These are phyloP conservation scores for Cydia splendana DNA, from an alignment of 1,140 invertebrate species.

Conservation along the genomic window DNA sequence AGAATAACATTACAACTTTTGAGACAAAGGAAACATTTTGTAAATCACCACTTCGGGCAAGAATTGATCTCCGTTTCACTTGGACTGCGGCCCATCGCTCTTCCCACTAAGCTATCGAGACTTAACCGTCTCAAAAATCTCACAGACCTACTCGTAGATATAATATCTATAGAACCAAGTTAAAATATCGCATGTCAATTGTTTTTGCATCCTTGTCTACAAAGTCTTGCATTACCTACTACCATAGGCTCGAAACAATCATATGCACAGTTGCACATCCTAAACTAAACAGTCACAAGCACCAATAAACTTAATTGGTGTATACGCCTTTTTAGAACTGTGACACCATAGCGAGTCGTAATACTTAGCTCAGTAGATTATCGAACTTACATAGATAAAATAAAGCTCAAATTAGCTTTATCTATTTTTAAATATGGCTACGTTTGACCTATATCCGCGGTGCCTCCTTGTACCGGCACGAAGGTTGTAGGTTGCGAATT, in stretches of 20 bases:
- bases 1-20: too few species aligned
- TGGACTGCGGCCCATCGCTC: too few species aligned
- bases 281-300: not conserved
- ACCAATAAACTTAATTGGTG: not conserved
- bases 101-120: too few species aligned
- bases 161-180: not conserved
- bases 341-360: not conserved
- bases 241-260: not conserved
- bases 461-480: conserved; percentile 51
- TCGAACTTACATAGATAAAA: not conserved
- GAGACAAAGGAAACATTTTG: too few species aligned
- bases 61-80: too few species aligned
- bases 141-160: too few species aligned
- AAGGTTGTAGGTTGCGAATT: conserved; percentile 47
- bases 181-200: conserved; percentile 9
- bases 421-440: not conserved
- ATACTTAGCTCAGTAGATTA: not conserved
- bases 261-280: not conserved
- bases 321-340: not conserved
- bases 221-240: not conserved
- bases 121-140: too few species aligned
- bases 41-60: too few species aligned
- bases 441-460: conserved; percentile 62
- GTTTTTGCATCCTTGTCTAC: not conserved
- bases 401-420: conserved; percentile 6